A percentile compares a stretch with the other conserved stretches of the same genome.
These are phyloP conservation scores for Hirtodrosophila histrioides DNA, from an alignment of 2,888 invertebrate genomes.

Conservation along the genomic window DNA sequence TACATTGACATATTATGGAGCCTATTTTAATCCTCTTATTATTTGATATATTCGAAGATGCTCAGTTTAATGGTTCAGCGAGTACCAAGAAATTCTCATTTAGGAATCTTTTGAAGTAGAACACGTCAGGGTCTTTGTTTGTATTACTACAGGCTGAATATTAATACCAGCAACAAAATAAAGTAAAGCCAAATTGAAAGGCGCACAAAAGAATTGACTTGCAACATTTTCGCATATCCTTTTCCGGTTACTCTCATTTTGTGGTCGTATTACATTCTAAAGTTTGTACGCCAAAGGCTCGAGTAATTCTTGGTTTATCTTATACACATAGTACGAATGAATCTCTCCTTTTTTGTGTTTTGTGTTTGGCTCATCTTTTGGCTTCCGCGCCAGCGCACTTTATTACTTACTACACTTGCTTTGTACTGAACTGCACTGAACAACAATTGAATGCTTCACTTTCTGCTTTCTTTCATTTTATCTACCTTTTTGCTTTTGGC, in stretches of 20 bases:
- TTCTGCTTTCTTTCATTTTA: slow-evolving; percentile 16
- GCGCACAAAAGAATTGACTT: slow-evolving; percentile 16
- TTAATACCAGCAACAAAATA: slow-evolving; percentile 6
- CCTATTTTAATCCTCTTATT: too few relatives aligned
- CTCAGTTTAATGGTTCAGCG: too few relatives aligned
- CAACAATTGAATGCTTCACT: slow-evolving; percentile 20
- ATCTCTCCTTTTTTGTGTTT: slow-evolving; percentile 20
- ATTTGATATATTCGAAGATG: too few relatives aligned
- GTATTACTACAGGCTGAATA: too few relatives aligned
- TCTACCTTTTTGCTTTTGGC: slow-evolving; percentile 38
- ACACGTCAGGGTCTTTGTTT: background rate
- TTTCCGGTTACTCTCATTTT: slow-evolving; percentile 9
- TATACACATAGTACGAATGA: background rate
- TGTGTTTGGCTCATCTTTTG: slow-evolving; percentile 31
- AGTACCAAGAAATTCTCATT: too few relatives aligned
- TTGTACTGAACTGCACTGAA: slow-evolving; percentile 11
- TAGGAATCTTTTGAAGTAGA: background rate
- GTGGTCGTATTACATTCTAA: slow-evolving; percentile 15
- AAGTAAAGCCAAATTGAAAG: slow-evolving; percentile 1
- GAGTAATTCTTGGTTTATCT: slow-evolving; percentile 20
- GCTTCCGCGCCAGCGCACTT: slow-evolving; percentile 51
- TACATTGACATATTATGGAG: too few relatives aligned
- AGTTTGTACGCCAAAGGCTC: slow-evolving; percentile 23
- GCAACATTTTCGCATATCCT: slow-evolving; percentile 16
- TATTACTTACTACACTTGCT: slow-evolving; percentile 67